Base-by-base conservation (phyloP, 1,140 invertebrate genomes). In the Drosophila guanche region DNA sequence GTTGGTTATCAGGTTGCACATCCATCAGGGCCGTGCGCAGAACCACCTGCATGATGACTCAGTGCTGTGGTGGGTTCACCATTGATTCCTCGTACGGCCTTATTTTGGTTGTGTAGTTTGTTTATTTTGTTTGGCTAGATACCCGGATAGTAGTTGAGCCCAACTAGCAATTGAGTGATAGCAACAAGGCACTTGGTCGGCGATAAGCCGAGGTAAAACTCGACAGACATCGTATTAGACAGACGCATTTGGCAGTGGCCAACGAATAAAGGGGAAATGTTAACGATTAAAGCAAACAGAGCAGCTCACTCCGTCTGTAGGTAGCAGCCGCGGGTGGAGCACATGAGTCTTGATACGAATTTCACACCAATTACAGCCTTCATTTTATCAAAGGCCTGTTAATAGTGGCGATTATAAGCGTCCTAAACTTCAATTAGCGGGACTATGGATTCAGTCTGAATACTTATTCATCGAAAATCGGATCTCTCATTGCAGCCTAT, bases 391-490 rank as follows among this genome's bases (percentile, higher is more conserved):
- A 78, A 23, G 29, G 23, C 22, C 40, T 57, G 37, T 56, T 62
- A 48, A 76, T 70, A 74, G 59, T 78, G 58, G 7, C 29, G 23
- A 14, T 51, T 66, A 71, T 70, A 57, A 10, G 12, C 27, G 27
- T 56, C 50, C n/a, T 51, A 78, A 71, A 81, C 47, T 58, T 71
- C 29, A 62, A 88, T 86, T 86, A 86, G 63, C 84, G 51, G 56
- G 52, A 72, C 10, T 54, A 58, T 6, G 46, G 40, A 57, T 68
- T 72, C 40, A 37, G 23, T 61, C 16, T 72, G 47, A 22, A 25
- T 22, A 37, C 33, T 67, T 37, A 75, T 20, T 55, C 57, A 74
- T 54, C 27, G n/a, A 45, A 27, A 27, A 14, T 33, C 8, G 8
- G 12, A 33, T 55, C 42, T 46, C 2, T 27, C 3, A 29, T 59